Percentiles rank a stretch among this genome's conserved stretches.
Evolutionary conservation across 2,888 invertebrate genomes (phyloP).

Genomic region (Caenorhabditis zanzibari): DNA sequence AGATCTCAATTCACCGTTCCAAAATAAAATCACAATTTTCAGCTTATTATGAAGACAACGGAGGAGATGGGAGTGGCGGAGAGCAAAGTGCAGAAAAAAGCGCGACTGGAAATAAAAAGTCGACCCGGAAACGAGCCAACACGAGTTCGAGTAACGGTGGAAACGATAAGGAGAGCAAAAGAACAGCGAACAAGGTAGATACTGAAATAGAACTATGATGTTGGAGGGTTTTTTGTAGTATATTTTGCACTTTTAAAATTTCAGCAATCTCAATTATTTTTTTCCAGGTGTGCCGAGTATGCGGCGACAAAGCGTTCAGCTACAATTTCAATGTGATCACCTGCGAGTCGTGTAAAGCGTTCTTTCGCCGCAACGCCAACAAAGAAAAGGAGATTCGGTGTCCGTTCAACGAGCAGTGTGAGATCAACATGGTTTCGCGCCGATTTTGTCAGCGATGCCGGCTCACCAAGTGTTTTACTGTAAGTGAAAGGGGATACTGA

Average conservation of each 20-base stretch:
- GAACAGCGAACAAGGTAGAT: slow-evolving; percentile 71
- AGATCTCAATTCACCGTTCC: background rate
- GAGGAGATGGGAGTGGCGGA: slow-evolving; percentile 3
- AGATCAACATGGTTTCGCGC: slow-evolving; percentile 87
- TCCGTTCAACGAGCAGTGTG: slow-evolving; percentile 81
- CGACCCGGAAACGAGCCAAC: slow-evolving; percentile 63
- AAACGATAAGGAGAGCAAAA: slow-evolving; percentile 58
- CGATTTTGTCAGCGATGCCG: slow-evolving; percentile 97
- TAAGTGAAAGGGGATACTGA: slow-evolving; percentile 36
- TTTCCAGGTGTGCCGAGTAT: slow-evolving; percentile 90
- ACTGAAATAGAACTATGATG: too few species aligned
- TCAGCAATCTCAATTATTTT: too few species aligned
- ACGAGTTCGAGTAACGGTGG: slow-evolving; percentile 67
- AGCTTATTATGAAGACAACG: slow-evolving; percentile 18
- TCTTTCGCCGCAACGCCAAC: slow-evolving; percentile 94
- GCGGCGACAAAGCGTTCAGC: slow-evolving; percentile 88
- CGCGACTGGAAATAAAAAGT: slow-evolving; percentile 26
- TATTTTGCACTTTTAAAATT: too few species aligned
- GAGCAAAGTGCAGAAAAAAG: background rate
- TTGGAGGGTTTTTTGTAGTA: background rate
- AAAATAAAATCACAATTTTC: background rate
- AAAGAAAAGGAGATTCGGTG: slow-evolving; percentile 82
- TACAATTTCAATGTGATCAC: slow-evolving; percentile 85
- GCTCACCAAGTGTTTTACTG: slow-evolving; percentile 91
- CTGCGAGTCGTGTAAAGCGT: slow-evolving; percentile 97